A percentile compares a stretch with the other conserved stretches of the same genome.
These are phyloP conservation scores for Chymomyza procnemis DNA, from an alignment of 2,888 invertebrate genomes.

Conservation along the genomic window DNA sequence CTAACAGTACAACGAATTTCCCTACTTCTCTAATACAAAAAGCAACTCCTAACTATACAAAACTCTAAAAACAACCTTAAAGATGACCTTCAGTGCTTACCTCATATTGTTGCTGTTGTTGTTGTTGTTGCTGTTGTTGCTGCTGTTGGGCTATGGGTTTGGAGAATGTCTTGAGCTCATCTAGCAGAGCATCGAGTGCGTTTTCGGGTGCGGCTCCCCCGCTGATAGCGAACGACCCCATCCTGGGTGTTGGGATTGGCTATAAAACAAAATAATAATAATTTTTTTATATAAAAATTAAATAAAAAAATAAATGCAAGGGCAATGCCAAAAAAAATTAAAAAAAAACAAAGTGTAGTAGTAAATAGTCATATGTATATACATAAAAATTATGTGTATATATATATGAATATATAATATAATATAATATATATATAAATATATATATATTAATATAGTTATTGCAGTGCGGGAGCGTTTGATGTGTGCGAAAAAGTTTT, in stretches of 20 bases:
- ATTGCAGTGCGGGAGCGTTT: background rate
- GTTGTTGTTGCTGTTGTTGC: constrained; percentile 51
- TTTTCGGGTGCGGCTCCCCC: constrained; percentile 86
- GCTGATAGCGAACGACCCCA: constrained; percentile 82
- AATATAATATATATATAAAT: constrained; percentile 22
- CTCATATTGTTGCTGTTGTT: constrained; percentile 59
- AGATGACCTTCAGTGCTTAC: constrained; percentile 43
- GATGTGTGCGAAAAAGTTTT: background rate
- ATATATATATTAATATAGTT: constrained; percentile 15
- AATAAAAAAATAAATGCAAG: constrained; percentile 2
- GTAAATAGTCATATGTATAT: constrained; percentile 1
- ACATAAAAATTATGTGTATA: constrained; percentile 20
- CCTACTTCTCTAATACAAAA: no score
- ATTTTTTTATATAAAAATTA: background rate
- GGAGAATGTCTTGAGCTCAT: constrained; percentile 93
- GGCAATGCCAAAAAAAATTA: background rate
- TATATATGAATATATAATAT: constrained; percentile 12
- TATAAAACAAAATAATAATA: constrained; percentile 68
- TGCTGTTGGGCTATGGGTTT: constrained; percentile 81
- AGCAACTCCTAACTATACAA: no score
- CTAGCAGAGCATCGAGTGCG: constrained; percentile 98
- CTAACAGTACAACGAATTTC: no score
- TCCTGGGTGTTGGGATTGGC: constrained; percentile 83
- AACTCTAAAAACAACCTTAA: background rate
- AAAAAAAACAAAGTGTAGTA: no score